These are phyloP conservation scores for Diplodus sargus DNA, from an alignment of 2,797 vertebrate genomes.

Conservation along the genomic window DNA sequence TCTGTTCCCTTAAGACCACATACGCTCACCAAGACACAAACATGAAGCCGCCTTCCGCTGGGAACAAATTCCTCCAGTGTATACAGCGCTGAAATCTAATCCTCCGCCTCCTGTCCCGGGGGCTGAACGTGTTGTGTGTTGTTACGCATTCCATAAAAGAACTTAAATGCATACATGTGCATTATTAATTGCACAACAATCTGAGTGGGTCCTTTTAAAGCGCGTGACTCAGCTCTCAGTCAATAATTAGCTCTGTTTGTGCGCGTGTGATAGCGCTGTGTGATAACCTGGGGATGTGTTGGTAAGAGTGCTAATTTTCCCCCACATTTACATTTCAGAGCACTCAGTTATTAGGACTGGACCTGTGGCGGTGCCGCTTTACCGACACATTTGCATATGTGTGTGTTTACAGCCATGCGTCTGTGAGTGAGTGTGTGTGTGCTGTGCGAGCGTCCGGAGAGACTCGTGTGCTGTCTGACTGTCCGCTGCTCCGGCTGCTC, in stretches of 20 bases:
- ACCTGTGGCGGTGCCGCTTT: constrained; percentile 4
- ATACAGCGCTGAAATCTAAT: constrained; percentile 24
- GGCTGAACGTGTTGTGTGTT: constrained; percentile 9
- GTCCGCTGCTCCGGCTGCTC: not conserved
- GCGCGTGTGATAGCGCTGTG: not conserved
- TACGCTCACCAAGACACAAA: not conserved
- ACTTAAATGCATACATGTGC: not conserved
- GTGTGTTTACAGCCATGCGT: constrained; percentile 7
- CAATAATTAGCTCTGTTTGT: constrained; percentile 26
- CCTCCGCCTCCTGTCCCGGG: constrained; percentile 19
- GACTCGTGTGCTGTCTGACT: not conserved
- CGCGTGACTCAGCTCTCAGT: constrained; percentile 8
- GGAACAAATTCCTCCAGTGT: not conserved
- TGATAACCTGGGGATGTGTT: constrained; percentile 22
- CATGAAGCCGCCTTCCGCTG: not conserved
- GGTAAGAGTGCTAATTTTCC: constrained; percentile 26
- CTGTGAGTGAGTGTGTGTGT: constrained; percentile 10
- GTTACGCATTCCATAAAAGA: constrained; percentile 2
- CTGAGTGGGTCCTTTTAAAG: not conserved
- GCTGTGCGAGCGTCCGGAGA: not conserved
- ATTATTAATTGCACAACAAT: not conserved
- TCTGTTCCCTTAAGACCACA: not conserved
- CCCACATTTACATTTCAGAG: constrained; percentile 52
- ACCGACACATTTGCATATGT: constrained; percentile 22
- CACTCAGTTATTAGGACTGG: constrained; percentile 14